phyloP scores from a whole-genome alignment of 2,797 vertebrate genomes.

The Florisuga fusca region DNA sequence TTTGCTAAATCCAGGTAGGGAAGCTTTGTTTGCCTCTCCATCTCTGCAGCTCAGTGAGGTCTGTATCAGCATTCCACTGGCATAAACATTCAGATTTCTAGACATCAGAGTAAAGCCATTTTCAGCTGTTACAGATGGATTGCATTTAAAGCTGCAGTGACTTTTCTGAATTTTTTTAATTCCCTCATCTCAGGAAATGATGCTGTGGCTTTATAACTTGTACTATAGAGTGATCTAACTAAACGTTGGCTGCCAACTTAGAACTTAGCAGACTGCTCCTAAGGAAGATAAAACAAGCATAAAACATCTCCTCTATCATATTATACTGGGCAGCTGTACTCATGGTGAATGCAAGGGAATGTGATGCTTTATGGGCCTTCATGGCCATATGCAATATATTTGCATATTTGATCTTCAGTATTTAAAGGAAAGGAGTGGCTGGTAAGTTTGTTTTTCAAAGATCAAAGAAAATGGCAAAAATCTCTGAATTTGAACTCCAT shows the following conservation, averaged over 20 bases:
- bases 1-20: not conserved
- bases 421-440: not conserved
- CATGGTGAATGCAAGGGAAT: not conserved
- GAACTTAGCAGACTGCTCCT: not conserved
- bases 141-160: not conserved
- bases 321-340: not conserved
- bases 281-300: not conserved
- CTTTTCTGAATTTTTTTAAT: not conserved
- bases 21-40: not conserved
- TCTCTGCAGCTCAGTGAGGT: not conserved
- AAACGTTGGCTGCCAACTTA: not conserved
- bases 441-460: not conserved
- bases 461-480: not conserved
- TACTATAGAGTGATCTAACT: not conserved
- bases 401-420: not conserved
- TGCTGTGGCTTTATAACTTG: not conserved
- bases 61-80: not conserved
- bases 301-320: not conserved
- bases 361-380: not conserved
- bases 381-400: accelerated
- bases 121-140: not conserved
- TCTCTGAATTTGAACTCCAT: not conserved
- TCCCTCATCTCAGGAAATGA: not conserved
- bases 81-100: not conserved
- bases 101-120: not conserved